Evolutionary conservation across 2,888 invertebrate species (phyloP).

Genomic region (Pycnomerus fuliginosus): DNA sequence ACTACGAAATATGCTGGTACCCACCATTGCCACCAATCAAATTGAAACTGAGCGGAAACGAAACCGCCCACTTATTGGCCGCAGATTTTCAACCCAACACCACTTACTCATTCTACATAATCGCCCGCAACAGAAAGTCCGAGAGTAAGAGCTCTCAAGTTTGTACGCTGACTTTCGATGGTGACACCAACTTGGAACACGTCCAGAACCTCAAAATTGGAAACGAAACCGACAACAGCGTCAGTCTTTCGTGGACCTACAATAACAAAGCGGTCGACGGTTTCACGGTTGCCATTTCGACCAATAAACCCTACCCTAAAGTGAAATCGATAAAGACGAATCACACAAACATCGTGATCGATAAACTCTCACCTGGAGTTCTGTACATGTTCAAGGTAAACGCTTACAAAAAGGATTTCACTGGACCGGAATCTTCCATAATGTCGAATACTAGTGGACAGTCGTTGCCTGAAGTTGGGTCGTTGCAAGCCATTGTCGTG

Average conservation of each 20-base stretch:
- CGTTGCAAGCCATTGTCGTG: slow-evolving; percentile 55
- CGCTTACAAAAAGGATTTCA: slow-evolving; percentile 60
- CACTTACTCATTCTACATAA: slow-evolving; percentile 74
- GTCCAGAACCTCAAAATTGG: slow-evolving; percentile 59
- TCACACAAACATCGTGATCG: slow-evolving; percentile 49
- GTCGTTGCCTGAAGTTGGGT: slow-evolving; percentile 54
- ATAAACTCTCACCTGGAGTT: slow-evolving; percentile 52
- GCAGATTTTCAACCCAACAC: slow-evolving; percentile 58
- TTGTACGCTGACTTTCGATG: slow-evolving; percentile 63
- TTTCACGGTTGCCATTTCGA: slow-evolving; percentile 42
- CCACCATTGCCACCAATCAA: slow-evolving; percentile 62
- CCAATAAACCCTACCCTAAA: slow-evolving; percentile 60
- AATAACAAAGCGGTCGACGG: slow-evolving; percentile 46
- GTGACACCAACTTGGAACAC: slow-evolving; percentile 62
- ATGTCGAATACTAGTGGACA: slow-evolving; percentile 54
- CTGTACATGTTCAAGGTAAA: slow-evolving; percentile 62
- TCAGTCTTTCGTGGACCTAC: slow-evolving; percentile 62
- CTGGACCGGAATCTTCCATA: slow-evolving; percentile 57
- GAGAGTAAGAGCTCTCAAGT: slow-evolving; percentile 64
- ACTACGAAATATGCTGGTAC: slow-evolving; percentile 66
- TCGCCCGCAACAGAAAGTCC: slow-evolving; percentile 63
- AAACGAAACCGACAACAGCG: slow-evolving; percentile 55
- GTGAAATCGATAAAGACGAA: slow-evolving; percentile 53
- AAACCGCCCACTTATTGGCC: slow-evolving; percentile 57
- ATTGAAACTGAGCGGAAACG: slow-evolving; percentile 49